phyloP scores from a whole-genome alignment of 2,888 invertebrate genomes.

The Pegoplata infirma region DNA sequence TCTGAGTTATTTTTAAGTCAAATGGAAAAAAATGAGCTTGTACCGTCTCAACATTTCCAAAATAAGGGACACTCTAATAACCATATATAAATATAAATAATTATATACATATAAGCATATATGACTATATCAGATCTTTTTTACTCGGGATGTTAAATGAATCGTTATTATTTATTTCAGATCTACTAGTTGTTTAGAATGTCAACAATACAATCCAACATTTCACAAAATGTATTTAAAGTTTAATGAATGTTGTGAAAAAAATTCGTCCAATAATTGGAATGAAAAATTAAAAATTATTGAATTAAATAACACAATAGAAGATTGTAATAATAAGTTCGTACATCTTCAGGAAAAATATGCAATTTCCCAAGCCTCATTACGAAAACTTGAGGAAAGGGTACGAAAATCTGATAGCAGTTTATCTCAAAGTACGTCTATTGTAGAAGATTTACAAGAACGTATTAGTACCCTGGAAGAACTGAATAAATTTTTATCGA shows the following conservation, averaged over 20 bases:
- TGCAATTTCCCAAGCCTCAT: not conserved
- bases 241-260: conserved; percentile 63
- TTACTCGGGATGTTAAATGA: too few species aligned
- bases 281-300: not conserved
- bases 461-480: not conserved
- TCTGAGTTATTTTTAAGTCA: too few species aligned
- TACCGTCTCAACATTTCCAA: too few species aligned
- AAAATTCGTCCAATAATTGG: not conserved
- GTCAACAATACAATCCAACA: conserved; percentile 58
- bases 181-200: conserved; percentile 68
- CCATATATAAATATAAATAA: too few species aligned
- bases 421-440: not conserved
- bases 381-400: not conserved
- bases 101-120: too few species aligned
- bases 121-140: too few species aligned
- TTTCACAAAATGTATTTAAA: conserved; percentile 65
- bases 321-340: not conserved
- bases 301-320: not conserved
- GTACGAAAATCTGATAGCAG: not conserved
- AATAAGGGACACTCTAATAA: too few species aligned
- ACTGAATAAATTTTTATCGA: not conserved
- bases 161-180: too few species aligned
- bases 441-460: not conserved
- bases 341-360: not conserved
- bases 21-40: too few species aligned